Base-by-base conservation (phyloP, 2,113 vertebrate genomes). In the Bufo bufo region DNA sequence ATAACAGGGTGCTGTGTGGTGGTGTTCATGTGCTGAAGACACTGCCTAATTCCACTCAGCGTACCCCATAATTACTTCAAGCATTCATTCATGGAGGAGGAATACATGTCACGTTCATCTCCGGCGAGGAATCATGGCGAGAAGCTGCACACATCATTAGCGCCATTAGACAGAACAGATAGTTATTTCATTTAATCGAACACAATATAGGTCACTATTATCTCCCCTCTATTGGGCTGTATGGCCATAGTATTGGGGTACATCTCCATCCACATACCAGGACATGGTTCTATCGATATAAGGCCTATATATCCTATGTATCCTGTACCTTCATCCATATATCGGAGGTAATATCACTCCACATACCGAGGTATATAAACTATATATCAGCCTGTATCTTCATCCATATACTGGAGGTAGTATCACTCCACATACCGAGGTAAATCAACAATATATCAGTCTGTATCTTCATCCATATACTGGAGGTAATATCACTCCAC, bases 41-140 rank as follows among this genome's bases (percentile, higher is more conserved):
- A 92, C 81, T 16, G 61, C 75, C 82, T 86, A 81, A 91, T 89
- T 91, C 90, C 80, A 85, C 84, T 23, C 90, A 8, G 58, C 54
- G 14, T 75, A 90, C 2, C 89, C 3, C 54, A 61, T 87, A 90
- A 89, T 69, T 17, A 89, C 84, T 92, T 89, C 75, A 85, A 87
- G 88, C 17, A 45, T 77, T 75, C 87, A 87, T 1, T 77, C 65
- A 49, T 23, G 52, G 87, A 54, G 23, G 54, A n/a, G 59, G 90
- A 85, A 75, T 75, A 71, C 56, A 85, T 83, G 61, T 65, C 82
- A 83, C 47, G 49, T 33, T 66, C 72, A 49, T 75, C 72, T 16
- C 16, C 72, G 43, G 72, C 45, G 47, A 50, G 72, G 61, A 2
- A 49, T 45, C 71, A 16, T 6, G 43, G 71, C 4, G 16, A 52